Evolutionary conservation across 2,888 invertebrate genomes (phyloP).

Genomic region (Drosophila robusta): DNA sequence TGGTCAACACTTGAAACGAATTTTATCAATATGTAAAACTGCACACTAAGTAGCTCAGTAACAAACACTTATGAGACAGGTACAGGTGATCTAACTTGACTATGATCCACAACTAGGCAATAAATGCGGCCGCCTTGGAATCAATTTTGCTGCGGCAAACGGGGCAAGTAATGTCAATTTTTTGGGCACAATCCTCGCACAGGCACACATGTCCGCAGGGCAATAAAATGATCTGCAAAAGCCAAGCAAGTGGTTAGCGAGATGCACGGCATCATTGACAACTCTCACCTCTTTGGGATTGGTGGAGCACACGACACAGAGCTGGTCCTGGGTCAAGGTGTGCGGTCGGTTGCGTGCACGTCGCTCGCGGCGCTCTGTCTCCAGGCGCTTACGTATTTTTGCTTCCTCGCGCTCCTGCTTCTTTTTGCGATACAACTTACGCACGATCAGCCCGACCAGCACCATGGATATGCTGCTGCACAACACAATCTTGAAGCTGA

Average conservation of each 20-base stretch:
- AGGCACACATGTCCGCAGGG: conserved; percentile 96
- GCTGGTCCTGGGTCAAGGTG: conserved; percentile 88
- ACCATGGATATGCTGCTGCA: conserved; percentile 87
- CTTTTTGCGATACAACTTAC: conserved; percentile 86
- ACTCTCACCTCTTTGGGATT: conserved; percentile 91
- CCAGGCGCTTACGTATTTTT: conserved; percentile 86
- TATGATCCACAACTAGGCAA: conserved; percentile 86
- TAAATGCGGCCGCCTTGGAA: conserved; percentile 91
- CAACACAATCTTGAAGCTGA: conserved; percentile 86
- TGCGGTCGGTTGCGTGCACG: conserved; percentile 87
- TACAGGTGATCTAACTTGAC: conserved; percentile 18
- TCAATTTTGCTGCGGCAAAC: conserved; percentile 91
- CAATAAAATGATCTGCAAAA: conserved; percentile 90
- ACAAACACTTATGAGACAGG: conserved; percentile 40
- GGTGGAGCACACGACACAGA: conserved; percentile 94
- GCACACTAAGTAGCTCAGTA: conserved; percentile 23
- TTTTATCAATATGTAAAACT: conserved; percentile 51
- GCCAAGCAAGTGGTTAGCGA: not conserved
- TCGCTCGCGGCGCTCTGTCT: conserved; percentile 88
- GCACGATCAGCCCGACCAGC: conserved; percentile 86
- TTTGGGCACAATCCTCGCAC: conserved; percentile 93
- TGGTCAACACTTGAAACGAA: conserved; percentile 44
- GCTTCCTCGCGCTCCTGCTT: conserved; percentile 87
- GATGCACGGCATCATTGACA: not conserved
- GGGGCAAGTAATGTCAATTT: conserved; percentile 90